Evolutionary conservation across 2,888 invertebrate genomes (phyloP).

Genomic region (Hypercompe scribonia): DNA sequence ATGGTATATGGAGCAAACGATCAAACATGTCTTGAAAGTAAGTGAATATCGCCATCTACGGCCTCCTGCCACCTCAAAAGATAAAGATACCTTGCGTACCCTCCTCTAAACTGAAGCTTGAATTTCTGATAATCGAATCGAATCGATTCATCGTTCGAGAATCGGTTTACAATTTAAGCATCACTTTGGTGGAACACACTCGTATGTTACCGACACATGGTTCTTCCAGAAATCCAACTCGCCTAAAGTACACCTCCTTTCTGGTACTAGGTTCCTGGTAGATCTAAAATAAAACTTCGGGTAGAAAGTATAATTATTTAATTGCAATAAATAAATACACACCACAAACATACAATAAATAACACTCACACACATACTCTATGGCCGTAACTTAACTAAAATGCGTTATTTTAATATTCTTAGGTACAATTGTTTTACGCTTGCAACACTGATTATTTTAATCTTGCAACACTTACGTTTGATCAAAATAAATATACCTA

Average conservation of each 20-base stretch:
- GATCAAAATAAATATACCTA: neutral
- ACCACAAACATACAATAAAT: slow-evolving; percentile 61
- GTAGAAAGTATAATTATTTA: slow-evolving; percentile 50
- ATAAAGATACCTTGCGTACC: too few species aligned
- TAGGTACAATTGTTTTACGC: slow-evolving; percentile 40
- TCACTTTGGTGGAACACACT: too few species aligned
- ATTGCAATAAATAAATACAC: slow-evolving; percentile 48
- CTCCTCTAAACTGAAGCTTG: too few species aligned
- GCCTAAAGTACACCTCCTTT: neutral
- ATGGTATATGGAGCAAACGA: too few species aligned
- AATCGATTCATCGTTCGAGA: too few species aligned
- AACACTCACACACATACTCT: slow-evolving; percentile 55
- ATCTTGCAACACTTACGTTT: neutral
- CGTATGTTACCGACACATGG: too few species aligned
- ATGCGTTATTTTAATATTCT: slow-evolving; percentile 41
- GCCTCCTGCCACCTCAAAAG: too few species aligned
- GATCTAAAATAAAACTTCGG: slow-evolving; percentile 34
- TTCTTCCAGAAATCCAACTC: too few species aligned
- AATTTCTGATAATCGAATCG: too few species aligned
- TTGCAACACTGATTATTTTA: slow-evolving; percentile 34
- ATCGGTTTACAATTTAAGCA: too few species aligned
- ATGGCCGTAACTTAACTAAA: slow-evolving; percentile 56
- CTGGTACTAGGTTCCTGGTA: neutral
- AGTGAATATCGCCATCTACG: too few species aligned
- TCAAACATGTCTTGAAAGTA: too few species aligned